Evolutionary conservation across 2,888 invertebrate genomes (phyloP).

Genomic region (Parascotia fuliginaria): DNA sequence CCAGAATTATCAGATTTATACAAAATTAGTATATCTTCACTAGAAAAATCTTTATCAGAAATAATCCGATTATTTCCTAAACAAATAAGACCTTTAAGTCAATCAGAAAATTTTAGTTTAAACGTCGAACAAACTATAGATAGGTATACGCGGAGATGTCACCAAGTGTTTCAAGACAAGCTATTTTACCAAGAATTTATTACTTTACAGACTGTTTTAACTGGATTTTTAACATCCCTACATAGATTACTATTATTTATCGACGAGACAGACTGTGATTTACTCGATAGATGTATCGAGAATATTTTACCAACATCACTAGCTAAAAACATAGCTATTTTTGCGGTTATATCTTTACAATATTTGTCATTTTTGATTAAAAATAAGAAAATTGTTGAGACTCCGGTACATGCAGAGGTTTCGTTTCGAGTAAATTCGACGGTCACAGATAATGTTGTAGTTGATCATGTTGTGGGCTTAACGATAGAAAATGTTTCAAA

Average conservation of each 20-base stretch:
- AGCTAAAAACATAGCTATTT: conserved; percentile 71
- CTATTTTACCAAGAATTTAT: conserved; percentile 78
- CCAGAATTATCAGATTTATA: conserved; percentile 75
- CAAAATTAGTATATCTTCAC: conserved; percentile 53
- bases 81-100: conserved; percentile 77
- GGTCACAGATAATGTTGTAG: conserved; percentile 67
- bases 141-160: conserved; percentile 77
- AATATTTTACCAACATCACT: conserved; percentile 65
- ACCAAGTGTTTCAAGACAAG: conserved; percentile 82
- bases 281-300: conserved; percentile 75
- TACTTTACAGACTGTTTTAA: conserved; percentile 68
- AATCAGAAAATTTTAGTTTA: conserved; percentile 77
- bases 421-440: conserved; percentile 65
- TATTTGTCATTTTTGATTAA: conserved; percentile 81
- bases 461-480: conserved; percentile 69
- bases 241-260: conserved; percentile 61
- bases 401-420: conserved; percentile 73
- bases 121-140: conserved; percentile 77
- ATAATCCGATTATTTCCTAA: conserved; percentile 76
- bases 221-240: conserved; percentile 64
- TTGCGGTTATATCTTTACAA: conserved; percentile 76
- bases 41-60: conserved; percentile 73
- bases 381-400: conserved; percentile 78
- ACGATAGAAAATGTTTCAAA: conserved; percentile 72
- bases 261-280: conserved; percentile 74